A percentile compares a stretch with the other conserved stretches of the same genome.
phyloP scores from a whole-genome alignment of 1,140 invertebrate species.

The Pseudachorutes palmiensis region DNA sequence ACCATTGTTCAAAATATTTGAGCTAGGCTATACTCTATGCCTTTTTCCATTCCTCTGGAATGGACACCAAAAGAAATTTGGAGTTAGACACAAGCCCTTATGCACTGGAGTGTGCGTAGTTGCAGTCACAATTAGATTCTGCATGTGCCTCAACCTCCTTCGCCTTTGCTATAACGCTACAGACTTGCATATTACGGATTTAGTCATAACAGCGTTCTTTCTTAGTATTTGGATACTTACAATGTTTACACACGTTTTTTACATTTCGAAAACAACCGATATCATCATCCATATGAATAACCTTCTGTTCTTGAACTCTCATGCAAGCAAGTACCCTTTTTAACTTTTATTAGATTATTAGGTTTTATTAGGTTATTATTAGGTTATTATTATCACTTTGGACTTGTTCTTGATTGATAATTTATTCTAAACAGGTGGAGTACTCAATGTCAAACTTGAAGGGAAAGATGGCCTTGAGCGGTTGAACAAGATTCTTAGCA shows the following conservation, averaged over 20 bases:
- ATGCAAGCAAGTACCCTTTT: neutral
- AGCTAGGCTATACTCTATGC: neutral
- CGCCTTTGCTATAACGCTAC: neutral
- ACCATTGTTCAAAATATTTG: neutral
- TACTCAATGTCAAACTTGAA: neutral
- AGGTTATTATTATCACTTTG: neutral
- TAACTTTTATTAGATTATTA: neutral
- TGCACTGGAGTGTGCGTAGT: neutral
- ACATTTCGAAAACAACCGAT: neutral
- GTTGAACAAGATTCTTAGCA: neutral
- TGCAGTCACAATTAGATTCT: neutral
- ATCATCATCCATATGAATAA: neutral
- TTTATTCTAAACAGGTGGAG: neutral
- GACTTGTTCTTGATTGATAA: neutral
- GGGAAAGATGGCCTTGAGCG: neutral
- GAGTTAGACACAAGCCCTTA: neutral
- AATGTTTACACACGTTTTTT: neutral
- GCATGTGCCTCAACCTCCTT: neutral
- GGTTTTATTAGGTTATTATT: too few relatives aligned
- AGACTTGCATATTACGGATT: neutral
- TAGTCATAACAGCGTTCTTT: neutral
- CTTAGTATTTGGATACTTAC: neutral
- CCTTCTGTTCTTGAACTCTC: neutral
- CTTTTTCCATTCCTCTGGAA: neutral
- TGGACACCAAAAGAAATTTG: neutral